Evolutionary conservation across 2,888 invertebrate genomes (phyloP).

Genomic region (Epirrhoe alternata): DNA sequence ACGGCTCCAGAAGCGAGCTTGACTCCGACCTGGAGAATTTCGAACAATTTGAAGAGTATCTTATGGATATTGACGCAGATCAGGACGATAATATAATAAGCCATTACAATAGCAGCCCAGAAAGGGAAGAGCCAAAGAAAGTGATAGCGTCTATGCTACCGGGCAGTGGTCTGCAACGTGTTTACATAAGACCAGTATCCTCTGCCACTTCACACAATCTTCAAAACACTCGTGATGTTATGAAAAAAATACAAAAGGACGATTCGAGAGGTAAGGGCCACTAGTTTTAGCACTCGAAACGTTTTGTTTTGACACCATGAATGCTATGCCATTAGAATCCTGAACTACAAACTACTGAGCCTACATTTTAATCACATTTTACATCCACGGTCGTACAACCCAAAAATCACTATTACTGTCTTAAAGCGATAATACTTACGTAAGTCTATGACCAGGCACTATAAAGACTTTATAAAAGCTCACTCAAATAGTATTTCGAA

Average conservation of each 20-base stretch:
- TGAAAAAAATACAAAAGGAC: slow-evolving; percentile 63
- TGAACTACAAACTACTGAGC: no score
- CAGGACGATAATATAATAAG: slow-evolving; percentile 64
- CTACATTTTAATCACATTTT: background rate
- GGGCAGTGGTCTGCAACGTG: slow-evolving; percentile 76
- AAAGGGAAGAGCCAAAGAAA: slow-evolving; percentile 69
- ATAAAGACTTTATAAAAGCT: slow-evolving; percentile 32
- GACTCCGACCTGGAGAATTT: slow-evolving; percentile 78
- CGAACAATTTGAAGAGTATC: slow-evolving; percentile 75
- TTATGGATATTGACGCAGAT: slow-evolving; percentile 78
- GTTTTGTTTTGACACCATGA: no score
- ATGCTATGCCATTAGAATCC: no score
- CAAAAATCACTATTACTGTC: background rate
- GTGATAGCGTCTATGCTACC: slow-evolving; percentile 73
- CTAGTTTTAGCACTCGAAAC: background rate
- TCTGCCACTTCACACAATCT: slow-evolving; percentile 59
- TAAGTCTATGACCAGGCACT: background rate
- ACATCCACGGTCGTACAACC: background rate
- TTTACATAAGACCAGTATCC: slow-evolving; percentile 69
- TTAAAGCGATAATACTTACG: slow-evolving; percentile 18
- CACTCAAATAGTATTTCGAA: slow-evolving; percentile 33
- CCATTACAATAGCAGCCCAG: slow-evolving; percentile 65
- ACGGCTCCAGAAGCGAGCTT: slow-evolving; percentile 71
- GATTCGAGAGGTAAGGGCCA: slow-evolving; percentile 58
- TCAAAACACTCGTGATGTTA: slow-evolving; percentile 60